Evolutionary conservation across 2,888 invertebrate species (phyloP).

Genomic region (Coenonympha arcania): DNA sequence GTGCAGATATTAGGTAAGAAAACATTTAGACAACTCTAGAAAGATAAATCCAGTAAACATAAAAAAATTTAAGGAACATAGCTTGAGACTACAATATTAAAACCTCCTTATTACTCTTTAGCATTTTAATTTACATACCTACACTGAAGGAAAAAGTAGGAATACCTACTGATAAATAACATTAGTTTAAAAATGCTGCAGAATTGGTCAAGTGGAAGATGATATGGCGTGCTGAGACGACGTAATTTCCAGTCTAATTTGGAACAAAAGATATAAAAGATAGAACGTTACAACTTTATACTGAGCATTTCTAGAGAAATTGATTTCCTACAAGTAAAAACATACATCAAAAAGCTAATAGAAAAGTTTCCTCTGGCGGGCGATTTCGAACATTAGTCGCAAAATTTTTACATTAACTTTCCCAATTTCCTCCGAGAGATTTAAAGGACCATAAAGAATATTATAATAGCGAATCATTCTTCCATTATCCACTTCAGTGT

Average conservation of each 20-base stretch:
- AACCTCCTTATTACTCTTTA: not conserved
- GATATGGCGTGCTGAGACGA: no score
- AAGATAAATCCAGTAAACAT: not conserved
- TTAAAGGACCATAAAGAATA: not conserved
- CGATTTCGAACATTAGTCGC: slow-evolving; percentile 2
- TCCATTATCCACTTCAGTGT: not conserved
- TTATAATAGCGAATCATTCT: not conserved
- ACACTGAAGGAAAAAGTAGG: no score
- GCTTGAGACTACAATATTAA: not conserved
- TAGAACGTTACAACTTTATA: no score
- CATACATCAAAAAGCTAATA: slow-evolving; percentile 21
- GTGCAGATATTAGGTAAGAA: slow-evolving; percentile 80
- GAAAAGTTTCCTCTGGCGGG: slow-evolving; percentile 8
- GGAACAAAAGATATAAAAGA: no score
- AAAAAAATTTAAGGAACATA: no score
- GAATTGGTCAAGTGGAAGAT: no score
- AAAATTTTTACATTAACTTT: slow-evolving; percentile 50
- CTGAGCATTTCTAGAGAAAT: slow-evolving; percentile 18
- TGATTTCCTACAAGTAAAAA: slow-evolving; percentile 7
- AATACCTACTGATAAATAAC: no score
- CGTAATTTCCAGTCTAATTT: no score
- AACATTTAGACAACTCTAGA: not conserved
- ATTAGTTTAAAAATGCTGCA: no score
- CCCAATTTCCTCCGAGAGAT: slow-evolving; percentile 55
- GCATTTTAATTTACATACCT: not conserved